Percentiles rank a stretch among this genome's conserved stretches.
Conservation (phyloP, 2,888 invertebrate species). For the Adela reaumurella region DNA sequence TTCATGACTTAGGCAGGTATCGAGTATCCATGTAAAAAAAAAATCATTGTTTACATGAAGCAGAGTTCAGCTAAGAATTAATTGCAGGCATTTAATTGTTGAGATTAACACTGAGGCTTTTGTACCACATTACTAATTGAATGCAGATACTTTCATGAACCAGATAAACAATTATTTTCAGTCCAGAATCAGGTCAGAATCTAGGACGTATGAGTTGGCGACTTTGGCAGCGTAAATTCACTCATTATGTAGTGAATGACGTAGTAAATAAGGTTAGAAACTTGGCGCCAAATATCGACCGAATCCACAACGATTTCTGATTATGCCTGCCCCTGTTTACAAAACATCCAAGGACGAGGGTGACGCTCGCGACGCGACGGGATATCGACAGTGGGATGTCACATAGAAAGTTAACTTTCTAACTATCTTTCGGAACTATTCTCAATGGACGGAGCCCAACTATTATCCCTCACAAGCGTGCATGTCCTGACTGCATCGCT, state of each 20-base stretch:
- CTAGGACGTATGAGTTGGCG: background rate
- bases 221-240: too few relatives aligned
- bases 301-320: background rate
- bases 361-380: background rate
- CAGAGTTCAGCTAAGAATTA: too few relatives aligned
- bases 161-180: background rate
- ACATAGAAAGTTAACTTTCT: background rate
- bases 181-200: background rate
- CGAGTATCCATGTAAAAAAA: too few relatives aligned
- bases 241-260: background rate
- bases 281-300: background rate
- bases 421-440: background rate
- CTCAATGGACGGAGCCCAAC: too few relatives aligned
- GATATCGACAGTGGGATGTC: background rate
- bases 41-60: too few relatives aligned
- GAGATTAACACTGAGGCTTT: too few relatives aligned
- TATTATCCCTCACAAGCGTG: too few relatives aligned
- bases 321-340: background rate
- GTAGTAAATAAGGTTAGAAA: background rate
- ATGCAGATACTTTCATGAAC: too few relatives aligned
- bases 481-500: too few relatives aligned
- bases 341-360: background rate
- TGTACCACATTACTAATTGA: too few relatives aligned
- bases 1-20: too few relatives aligned
- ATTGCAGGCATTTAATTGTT: too few relatives aligned